Evolutionary conservation across 2,797 vertebrate species (phyloP).

Genomic region (Oreortyx pictus): DNA sequence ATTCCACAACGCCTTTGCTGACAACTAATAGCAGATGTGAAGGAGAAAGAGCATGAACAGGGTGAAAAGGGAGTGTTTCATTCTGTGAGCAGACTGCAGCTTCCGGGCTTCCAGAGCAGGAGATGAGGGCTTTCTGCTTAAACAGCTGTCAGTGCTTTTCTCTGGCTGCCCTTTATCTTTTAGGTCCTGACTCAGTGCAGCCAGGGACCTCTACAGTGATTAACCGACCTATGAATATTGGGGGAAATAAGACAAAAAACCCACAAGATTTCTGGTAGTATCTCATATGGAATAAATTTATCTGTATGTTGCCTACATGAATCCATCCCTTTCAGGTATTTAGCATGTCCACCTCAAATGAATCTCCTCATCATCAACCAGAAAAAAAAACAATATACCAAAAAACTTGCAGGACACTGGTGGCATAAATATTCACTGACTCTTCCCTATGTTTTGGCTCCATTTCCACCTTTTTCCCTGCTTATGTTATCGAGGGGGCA

Average conservation of each 20-base stretch:
- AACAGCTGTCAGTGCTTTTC: not conserved
- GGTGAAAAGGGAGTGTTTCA: not conserved
- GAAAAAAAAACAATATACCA: conserved; percentile 16
- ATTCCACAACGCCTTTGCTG: not conserved
- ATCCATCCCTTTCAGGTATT: not conserved
- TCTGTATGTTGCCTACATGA: not conserved
- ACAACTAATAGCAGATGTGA: not conserved
- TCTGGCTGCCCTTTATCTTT: not conserved
- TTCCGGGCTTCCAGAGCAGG: not conserved
- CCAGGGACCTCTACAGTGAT: not conserved
- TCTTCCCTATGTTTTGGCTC: not conserved
- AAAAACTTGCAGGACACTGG: not conserved
- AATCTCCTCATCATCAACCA: not conserved
- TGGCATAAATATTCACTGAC: not conserved
- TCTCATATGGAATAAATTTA: not conserved
- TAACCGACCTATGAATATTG: not conserved
- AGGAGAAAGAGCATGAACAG: not conserved
- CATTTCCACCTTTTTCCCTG: not conserved
- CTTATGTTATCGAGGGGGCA: not conserved
- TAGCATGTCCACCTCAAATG: not conserved
- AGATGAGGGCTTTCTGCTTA: not conserved
- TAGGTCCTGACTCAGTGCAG: not conserved
- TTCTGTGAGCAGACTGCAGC: not conserved
- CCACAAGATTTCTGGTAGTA: not conserved
- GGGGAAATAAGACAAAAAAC: not conserved